Base-by-base conservation (phyloP, 2,888 invertebrate genomes). In the Dendrolimus houi region DNA sequence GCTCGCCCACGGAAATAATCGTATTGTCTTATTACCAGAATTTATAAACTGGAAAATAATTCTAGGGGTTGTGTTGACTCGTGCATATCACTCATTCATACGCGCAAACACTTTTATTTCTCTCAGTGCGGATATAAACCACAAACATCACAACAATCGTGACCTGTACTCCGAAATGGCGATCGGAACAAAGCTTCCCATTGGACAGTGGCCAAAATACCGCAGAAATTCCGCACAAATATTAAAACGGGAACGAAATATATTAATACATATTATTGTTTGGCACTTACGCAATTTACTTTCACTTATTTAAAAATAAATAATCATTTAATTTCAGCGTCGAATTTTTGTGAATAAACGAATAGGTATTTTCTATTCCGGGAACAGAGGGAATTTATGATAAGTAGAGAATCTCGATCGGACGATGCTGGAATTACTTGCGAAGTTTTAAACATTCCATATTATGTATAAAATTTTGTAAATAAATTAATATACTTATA, bases 201-300 rank as follows among this genome's bases (percentile, higher is more conserved):
- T 66, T 76, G 80, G 77, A 71, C 57, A 57, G n/a, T 54, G 54
- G 73, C 80, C 76, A 75, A 64, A 64, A 66, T 58, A 53, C 60
- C 60, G 57, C 66, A 68, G 66, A 62, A 63, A 70, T 69, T 29
- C 29, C 29, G 64, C 65, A 63, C 64, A 64, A 62, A 58, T 59
- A 64, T 67, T 62, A 64, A 56, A 60, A 60, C 59, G 57, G 52
- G 57, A 29, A 54, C 54, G 54, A 40, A 47, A 57, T 17, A 17
- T 54, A 13, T 41, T 53, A 53, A 56, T 53, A 42, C 12, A 42
- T 53, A 54, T 47, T 29, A 57, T 54, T 40, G 47, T 12, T 47
- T 14, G n/a, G 29, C 53, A 54, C 41, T 47, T n/a, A 47, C 40
- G 13, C 12, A 17, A 54, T 17, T 40, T 8, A 54, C 40, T 57